Evolutionary conservation across 2,797 vertebrate genomes (phyloP).

Genomic region (Artibeus lituratus): DNA sequence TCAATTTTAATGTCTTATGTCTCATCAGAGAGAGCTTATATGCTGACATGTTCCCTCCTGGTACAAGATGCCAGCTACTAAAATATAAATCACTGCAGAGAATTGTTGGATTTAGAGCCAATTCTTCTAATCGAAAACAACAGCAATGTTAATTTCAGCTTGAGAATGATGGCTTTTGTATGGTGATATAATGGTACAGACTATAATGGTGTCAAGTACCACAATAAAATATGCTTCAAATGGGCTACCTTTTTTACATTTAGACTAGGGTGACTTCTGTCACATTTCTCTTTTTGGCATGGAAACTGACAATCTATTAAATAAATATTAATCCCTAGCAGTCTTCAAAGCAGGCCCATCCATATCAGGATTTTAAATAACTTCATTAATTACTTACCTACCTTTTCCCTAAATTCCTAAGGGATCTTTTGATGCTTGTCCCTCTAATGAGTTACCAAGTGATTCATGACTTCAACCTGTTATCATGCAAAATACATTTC

Average conservation of each 20-base stretch:
- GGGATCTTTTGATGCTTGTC: conserved; percentile 76
- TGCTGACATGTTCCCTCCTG: conserved; percentile 55
- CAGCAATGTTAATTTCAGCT: conserved; percentile 68
- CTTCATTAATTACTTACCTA: conserved; percentile 85
- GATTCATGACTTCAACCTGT: conserved; percentile 79
- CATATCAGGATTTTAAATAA: conserved; percentile 83
- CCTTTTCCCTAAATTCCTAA: conserved; percentile 79
- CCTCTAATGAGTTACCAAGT: conserved; percentile 79
- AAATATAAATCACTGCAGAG: conserved; percentile 69
- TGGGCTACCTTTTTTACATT: conserved; percentile 56
- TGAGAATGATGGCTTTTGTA: conserved; percentile 71
- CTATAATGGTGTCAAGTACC: conserved; percentile 57
- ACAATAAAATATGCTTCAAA: conserved; percentile 71
- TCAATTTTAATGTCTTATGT: conserved; percentile 62
- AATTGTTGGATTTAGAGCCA: conserved; percentile 61
- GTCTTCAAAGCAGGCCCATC: conserved; percentile 78
- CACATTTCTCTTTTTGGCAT: conserved; percentile 75
- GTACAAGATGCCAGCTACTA: conserved; percentile 52
- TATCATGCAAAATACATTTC: conserved; percentile 72
- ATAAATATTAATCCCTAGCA: conserved; percentile 83
- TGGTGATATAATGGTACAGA: conserved; percentile 54
- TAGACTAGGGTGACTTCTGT: conserved; percentile 68
- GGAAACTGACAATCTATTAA: conserved; percentile 78
- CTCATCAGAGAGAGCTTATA: conserved; percentile 60
- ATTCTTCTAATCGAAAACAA: conserved; percentile 73